Conservation (phyloP, 2,888 invertebrate species). For the Rosalia funebris region DNA sequence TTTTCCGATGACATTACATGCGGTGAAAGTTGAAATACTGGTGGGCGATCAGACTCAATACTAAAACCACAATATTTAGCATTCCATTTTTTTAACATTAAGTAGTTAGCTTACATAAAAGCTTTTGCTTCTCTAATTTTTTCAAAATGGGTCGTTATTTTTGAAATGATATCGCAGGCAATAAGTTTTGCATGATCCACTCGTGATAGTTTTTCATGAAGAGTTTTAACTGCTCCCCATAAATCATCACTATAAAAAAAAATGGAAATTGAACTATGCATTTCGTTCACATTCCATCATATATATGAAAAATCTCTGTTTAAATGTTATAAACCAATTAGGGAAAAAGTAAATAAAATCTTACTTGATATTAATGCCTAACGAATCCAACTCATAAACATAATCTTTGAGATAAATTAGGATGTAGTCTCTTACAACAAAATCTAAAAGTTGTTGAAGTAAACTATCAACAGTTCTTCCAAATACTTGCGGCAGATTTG, state of each 20-base stretch:
- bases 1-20: constrained; percentile 78
- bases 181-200: constrained; percentile 86
- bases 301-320: background rate
- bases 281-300: background rate
- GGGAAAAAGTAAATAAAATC: constrained; percentile 31
- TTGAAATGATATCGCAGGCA: constrained; percentile 83
- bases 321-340: background rate
- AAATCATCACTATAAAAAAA: constrained; percentile 74
- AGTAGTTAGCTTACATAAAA: constrained; percentile 74
- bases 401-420: constrained; percentile 76
- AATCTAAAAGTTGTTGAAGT: constrained; percentile 83
- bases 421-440: constrained; percentile 82
- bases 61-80: constrained; percentile 61
- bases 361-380: constrained; percentile 66
- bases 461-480: constrained; percentile 86
- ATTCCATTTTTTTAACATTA: background rate
- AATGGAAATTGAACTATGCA: background rate
- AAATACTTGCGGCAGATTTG: constrained; percentile 80
- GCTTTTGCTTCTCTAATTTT: constrained; percentile 81
- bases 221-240: constrained; percentile 81
- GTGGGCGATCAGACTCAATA: constrained; percentile 70
- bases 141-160: constrained; percentile 86
- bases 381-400: constrained; percentile 65
- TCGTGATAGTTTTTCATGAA: constrained; percentile 77
- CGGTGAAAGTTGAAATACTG: constrained; percentile 78